Conservation (phyloP, 2,113 vertebrate genomes). For the Chunga burmeisteri region DNA sequence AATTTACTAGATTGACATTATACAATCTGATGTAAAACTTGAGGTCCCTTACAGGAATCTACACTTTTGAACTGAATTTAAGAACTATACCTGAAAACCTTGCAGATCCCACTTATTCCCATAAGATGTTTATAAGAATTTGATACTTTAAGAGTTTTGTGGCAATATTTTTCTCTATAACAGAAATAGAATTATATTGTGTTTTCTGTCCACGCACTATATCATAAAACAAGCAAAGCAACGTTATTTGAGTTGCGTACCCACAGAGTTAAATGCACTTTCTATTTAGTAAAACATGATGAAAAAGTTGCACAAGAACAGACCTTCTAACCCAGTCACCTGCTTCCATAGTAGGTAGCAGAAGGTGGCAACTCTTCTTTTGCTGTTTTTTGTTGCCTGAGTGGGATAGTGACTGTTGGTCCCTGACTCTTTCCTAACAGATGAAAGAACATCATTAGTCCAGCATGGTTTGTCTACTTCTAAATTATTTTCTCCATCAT, state of each 20-base stretch:
- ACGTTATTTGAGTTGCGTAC: neutral
- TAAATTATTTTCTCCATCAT: neutral
- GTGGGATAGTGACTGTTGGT: neutral
- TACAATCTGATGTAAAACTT: neutral
- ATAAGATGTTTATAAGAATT: neutral
- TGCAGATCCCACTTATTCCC: neutral
- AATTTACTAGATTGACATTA: neutral
- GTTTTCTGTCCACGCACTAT: neutral
- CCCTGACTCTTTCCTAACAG: neutral
- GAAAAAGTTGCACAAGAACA: neutral
- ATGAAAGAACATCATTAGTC: neutral
- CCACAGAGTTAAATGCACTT: neutral
- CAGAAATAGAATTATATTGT: neutral
- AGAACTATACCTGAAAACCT: neutral
- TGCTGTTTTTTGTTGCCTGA: neutral
- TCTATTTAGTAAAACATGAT: neutral
- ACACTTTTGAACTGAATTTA: neutral
- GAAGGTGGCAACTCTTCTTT: accelerated
- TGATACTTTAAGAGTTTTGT: neutral
- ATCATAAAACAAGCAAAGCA: neutral
- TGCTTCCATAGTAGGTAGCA: neutral
- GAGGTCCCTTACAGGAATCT: neutral
- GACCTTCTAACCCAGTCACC: neutral
- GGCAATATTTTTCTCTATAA: neutral
- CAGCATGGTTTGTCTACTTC: neutral